These are phyloP conservation scores for Acanthacorydalis orientalis DNA, from an alignment of 2,888 invertebrate genomes.

Conservation along the genomic window DNA sequence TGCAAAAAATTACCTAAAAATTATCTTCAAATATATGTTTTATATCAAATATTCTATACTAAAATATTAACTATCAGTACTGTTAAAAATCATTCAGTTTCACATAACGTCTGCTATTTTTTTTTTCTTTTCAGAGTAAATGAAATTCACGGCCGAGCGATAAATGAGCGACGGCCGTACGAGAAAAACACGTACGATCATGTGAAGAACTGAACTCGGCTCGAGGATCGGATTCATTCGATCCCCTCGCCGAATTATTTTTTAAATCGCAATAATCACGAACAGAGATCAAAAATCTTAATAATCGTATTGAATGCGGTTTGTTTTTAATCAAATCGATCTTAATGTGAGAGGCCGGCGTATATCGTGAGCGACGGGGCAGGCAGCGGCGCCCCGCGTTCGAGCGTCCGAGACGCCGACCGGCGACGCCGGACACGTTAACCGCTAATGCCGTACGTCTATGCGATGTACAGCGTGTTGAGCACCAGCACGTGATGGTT, in stretches of 20 bases:
- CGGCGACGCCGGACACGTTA: slow-evolving; percentile 9
- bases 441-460: slow-evolving; percentile 27
- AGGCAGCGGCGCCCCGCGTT: slow-evolving; percentile 6
- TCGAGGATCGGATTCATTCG: no score
- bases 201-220: no score
- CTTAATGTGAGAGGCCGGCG: no score
- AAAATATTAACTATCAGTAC: slow-evolving; percentile 5
- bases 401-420: slow-evolving; percentile 12
- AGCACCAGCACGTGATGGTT: slow-evolving; percentile 96
- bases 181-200: no score
- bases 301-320: no score
- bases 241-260: no score
- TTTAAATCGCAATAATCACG: no score
- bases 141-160: not conserved
- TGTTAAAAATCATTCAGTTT: slow-evolving; percentile 1
- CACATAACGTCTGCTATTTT: not conserved
- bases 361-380: not conserved
- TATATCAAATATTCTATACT: not conserved
- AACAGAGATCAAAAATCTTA: no score
- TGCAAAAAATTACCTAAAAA: slow-evolving; percentile 6
- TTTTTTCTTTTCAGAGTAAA: no score
- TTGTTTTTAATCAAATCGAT: no score
- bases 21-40: not conserved
- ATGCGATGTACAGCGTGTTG: slow-evolving; percentile 83
- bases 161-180: no score